Base-by-base conservation (phyloP, 2,888 invertebrate genomes). In the Caradrina clavipalpis region DNA sequence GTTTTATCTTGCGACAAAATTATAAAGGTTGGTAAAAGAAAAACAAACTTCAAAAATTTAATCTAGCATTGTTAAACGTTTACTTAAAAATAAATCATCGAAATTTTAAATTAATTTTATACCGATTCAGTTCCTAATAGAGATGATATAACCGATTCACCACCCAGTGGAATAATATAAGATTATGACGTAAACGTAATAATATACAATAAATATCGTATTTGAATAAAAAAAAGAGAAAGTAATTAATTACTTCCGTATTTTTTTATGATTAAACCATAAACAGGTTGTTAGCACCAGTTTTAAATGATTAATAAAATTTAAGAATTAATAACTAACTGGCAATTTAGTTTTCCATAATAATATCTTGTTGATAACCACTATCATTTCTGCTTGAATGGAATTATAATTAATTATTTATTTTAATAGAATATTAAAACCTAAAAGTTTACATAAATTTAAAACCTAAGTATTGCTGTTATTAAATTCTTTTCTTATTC, bases 211-310 rank as follows among this genome's bases (percentile, higher is more conserved):
- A 73, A 76, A 70, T 78, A 61, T 77, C 57, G 65, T 78, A 19
- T 73, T 74, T 70, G 57, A 39, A 64, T 67, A 63, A 71, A 59
- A 71, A 73, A 71, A 76, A 78, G 85, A 76, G 86, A 87, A 87
- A 87, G 83, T 82, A 72, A 78, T 80, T 77, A 73, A 84, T 86
- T 65, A 72, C 74, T 82, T 81, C 80, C 82, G 73, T 70, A 74
- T 81, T 78, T 73, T 55, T 45, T 45, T 15, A 77, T 80, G 42
- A 73, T 59, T 51, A 26, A 69, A 70, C 55, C 21, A 77, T 75
- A 59, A 76, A 76, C 63, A 61, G 31, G 68, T 80, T 66, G 49
- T 63, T 69, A 54, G 15, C 69, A 55, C 17, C 42, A 49, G 17
- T 35, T 55, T 17, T 42, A 42, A 26, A 22, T 22, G 11, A 47